Evolutionary conservation across 2,888 invertebrate genomes (phyloP), one percentile per base, ranked within the genome.

Genomic region (Orchesella flavescens): DNA sequence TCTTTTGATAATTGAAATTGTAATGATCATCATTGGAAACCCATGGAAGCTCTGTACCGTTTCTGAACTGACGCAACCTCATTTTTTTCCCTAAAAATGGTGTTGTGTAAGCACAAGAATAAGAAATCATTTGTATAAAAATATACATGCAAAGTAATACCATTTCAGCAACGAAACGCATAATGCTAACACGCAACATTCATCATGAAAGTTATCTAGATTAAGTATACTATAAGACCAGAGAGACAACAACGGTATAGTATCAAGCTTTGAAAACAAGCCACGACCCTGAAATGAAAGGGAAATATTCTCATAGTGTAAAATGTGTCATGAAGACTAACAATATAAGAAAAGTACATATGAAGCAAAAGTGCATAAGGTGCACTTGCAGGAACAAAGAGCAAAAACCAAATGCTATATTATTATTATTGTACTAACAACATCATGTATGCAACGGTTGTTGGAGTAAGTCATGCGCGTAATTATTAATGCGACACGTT

Each of bases 61-160:
- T 93, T 72, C 96, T 92, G 74, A 96, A 92, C 89, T 96, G 96
- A 74, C 95, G 93, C 79, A 96, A 90, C 55, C 93, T 93, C 89
- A 96, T 92, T 89, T 94, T 94, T 73, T 93, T 93, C 0, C 95
- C 96, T 4, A 95, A 94, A 78, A 94, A 13, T 19, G 21, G 17
- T 24, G 13, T 65, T 59, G 46, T n/a, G 21, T 1, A 68, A 63
- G 23, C 65, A 44, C 9, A 19, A 21, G 12, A 12, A 59, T 13
- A 53, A 17, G 7, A 23, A 21, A n/a, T 57, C 24, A 73, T 34
- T 17, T n/a, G 24, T 10, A 55, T 49, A 34, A 57, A 55, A 34
- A 23, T n/a, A 9, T 17, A n/a, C n/a, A 65, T 17, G 21, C 24
- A 65, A 65, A 24, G 63, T 9, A 17, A 9, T 10, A 13, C 7